Evolutionary conservation across 2,797 vertebrate species (phyloP), one percentile per base, ranked within the genome.

Genomic region (Darevskia mixta): DNA sequence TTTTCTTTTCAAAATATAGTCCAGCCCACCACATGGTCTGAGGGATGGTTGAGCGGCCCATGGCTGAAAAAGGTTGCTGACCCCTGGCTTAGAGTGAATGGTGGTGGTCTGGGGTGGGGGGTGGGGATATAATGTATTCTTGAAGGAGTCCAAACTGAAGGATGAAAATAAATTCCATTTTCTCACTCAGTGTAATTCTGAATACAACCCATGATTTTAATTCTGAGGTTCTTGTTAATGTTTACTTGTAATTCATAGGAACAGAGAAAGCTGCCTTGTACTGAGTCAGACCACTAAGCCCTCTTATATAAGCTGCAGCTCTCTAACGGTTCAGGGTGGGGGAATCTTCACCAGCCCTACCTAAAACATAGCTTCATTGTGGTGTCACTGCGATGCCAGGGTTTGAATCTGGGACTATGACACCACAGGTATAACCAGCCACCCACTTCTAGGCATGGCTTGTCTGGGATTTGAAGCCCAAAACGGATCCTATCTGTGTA

Each of bases 131-230:
- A 41, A 23, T 49, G 1, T 73, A 11, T 38, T 73, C 73, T 90
- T 69, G 15, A 11, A 75, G 67, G 80, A 88, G 41, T 5, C 29
- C 43, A 81, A 90, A 91, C 78, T 90, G 79, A 76, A 27, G 18
- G 35, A 84, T 77, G 80, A 76, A 90, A 90, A 91, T 90, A 92
- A 88, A 91, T 85, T 85, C 64, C 3, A 41, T 41, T 41, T 67
- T 91, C 91, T 93, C 84, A 87, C 79, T 79, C 61, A 0, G 3
- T 88, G 38, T 41, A 17, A 58, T 66, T 45, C 35, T 61, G 49
- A 35, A 29, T 67, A 35, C 25, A 66, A 45, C 58, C 73, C 15
- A 66, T 78, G 90, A 86, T 64, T 79, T 78, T 89, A 35, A 72
- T 89, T 85, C 13, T 35, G 32, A 72, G 35, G 2, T 75, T 20